Conservation (phyloP, 2,888 invertebrate species). For the Ashinkailepas kermadecensis region DNA sequence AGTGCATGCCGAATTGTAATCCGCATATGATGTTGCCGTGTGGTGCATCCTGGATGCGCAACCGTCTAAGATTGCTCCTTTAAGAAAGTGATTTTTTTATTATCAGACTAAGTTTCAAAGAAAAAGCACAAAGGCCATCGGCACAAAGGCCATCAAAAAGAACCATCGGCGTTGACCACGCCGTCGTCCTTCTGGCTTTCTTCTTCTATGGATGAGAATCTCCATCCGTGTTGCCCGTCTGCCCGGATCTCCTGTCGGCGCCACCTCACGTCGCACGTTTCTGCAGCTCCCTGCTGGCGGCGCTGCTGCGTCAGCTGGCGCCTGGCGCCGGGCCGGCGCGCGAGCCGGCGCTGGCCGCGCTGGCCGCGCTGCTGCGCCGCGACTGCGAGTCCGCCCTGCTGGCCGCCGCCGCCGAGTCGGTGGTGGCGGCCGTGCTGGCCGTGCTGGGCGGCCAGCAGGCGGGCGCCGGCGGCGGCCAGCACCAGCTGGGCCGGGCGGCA, state of each 20-base stretch:
- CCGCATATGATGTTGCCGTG: too few relatives aligned
- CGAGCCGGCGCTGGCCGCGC: conserved; percentile 63
- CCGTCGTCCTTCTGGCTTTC: neutral
- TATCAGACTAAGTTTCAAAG: too few relatives aligned
- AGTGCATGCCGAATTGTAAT: too few relatives aligned
- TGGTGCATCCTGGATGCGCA: too few relatives aligned
- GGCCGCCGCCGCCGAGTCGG: conserved; percentile 73
- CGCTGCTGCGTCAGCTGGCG: conserved; percentile 54
- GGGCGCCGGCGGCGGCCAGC: conserved; percentile 39
- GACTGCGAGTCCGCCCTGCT: conserved; percentile 56
- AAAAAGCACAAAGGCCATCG: neutral
- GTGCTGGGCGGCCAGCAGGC: conserved; percentile 76
- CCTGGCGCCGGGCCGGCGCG: conserved; percentile 43
- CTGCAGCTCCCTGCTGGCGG: conserved; percentile 50
- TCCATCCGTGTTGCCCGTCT: too few relatives aligned
- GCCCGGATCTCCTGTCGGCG: too few relatives aligned
- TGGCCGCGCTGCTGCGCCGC: conserved; percentile 76
- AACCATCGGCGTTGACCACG: neutral
- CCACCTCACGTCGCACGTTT: too few relatives aligned
- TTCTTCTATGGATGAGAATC: too few relatives aligned
- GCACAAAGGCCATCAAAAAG: neutral
- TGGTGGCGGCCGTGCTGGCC: conserved; percentile 80
- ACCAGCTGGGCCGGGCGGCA: conserved; percentile 65
- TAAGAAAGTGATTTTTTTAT: too few relatives aligned
- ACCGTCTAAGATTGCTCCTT: too few relatives aligned